phyloP scores from a whole-genome alignment of 92 coral and sea anemone genomes.

The Virgularia gustaviana region DNA sequence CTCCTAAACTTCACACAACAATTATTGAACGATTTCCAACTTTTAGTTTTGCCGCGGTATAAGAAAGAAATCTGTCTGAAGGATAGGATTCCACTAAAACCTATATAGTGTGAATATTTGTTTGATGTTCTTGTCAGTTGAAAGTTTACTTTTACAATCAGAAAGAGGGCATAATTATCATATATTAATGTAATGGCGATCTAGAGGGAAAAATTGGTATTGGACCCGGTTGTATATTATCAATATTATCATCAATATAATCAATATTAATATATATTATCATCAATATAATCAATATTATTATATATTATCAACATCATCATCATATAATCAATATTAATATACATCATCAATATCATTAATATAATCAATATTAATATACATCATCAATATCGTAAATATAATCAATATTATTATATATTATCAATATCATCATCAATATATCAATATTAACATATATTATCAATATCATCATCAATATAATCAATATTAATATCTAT shows the following conservation, averaged over 20 bases:
- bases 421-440: not conserved
- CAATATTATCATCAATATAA: not conserved
- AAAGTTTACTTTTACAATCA: too few species aligned
- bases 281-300: not conserved
- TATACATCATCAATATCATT: conserved; percentile 1
- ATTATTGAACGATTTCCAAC: too few species aligned
- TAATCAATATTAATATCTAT: not conserved
- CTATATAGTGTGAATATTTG: too few species aligned
- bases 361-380: not conserved
- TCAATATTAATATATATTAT: not conserved
- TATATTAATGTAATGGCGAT: too few species aligned
- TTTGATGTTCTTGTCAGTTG: too few species aligned
- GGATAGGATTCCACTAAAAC: too few species aligned
- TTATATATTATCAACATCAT: not conserved
- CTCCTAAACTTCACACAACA: too few species aligned
- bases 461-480: not conserved
- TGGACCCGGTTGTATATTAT: not conserved
- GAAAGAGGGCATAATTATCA: too few species aligned
- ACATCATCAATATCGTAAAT: not conserved
- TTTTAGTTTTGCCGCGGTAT: too few species aligned
- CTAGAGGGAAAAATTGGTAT: too few species aligned
- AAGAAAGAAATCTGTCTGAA: too few species aligned
- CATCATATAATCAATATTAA: not conserved
- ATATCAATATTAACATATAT: not conserved
- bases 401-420: not conserved